Base-by-base conservation (phyloP, 2,113 vertebrate species). In the Rhinopomastus cyanomelas region DNA sequence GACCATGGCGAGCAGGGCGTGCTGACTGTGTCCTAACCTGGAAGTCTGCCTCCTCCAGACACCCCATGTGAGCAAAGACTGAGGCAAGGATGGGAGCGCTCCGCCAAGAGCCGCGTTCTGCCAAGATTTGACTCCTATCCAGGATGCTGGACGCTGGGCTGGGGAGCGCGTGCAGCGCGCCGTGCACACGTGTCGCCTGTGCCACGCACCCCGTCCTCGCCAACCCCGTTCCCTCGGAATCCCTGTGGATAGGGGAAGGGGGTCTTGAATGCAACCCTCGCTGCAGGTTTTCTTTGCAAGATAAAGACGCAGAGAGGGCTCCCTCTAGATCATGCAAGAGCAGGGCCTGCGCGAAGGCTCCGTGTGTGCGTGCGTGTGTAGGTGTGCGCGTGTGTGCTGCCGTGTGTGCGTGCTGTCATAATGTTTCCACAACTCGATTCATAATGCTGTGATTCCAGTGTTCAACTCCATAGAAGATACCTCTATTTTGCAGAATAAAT, bases 1-100 rank as follows among this genome's bases (percentile, higher is more conserved):
- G 99, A 99, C 94, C 98, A 99, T 11, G 97, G 97, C 1, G 99
- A 99, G 27, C 97, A 97, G 90, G 97, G 96, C 9, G 91, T 77
- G 18, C 76, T 97, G 78, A 92, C 96, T 1, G 97, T 96, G 3
- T 96, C 96, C 3, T 97, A 96, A 95, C 1, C 0, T 26, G 6
- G 18, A 30, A 42, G 8, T 30, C 52, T 48, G 86, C 36, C 36
- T 89, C 62, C 3, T 81, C 60, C 88, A 64, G 51, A 34, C 51
- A 23, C 73, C 53, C 18, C 2, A 29, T 1, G 0, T 48, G 37
- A 69, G 74, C 73, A 57, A 39, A 87, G 75, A 68, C 93, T 73
- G 85, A 88, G 81, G 76, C 51, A 55, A 57, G 76, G 65, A 13
- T 26, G 89, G 48, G 64, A 59, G 37, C 2, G 4, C 60, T 80